phyloP scores from a whole-genome alignment of 2,113 vertebrate genomes.

The Hemicordylus capensis region DNA sequence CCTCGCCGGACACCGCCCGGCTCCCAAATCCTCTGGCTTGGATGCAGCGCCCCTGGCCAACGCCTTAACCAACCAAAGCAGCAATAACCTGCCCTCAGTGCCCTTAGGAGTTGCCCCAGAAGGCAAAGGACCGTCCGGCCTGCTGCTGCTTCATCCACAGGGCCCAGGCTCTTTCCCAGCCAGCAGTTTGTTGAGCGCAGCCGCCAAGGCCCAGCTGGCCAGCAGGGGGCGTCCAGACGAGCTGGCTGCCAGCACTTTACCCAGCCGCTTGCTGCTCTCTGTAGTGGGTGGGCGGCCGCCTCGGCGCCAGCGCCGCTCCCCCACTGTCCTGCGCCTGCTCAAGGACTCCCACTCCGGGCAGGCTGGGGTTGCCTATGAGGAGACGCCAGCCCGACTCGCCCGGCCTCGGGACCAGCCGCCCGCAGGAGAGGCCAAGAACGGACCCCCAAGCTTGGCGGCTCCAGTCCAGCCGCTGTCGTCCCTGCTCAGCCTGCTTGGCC shows the following conservation, averaged over 20 bases:
- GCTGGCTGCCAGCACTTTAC: constrained; percentile 87
- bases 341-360: constrained; percentile 65
- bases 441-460: constrained; percentile 54
- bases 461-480: constrained; percentile 33
- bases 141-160: constrained; percentile 81
- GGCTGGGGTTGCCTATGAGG: neutral
- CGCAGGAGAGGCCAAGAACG: constrained; percentile 32
- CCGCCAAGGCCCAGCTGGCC: constrained; percentile 88
- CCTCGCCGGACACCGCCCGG: constrained; percentile 47
- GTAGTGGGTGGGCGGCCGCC: constrained; percentile 43
- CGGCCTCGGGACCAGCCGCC: constrained; percentile 28
- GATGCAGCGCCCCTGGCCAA: neutral
- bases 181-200: constrained; percentile 88
- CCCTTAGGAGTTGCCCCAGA: constrained; percentile 37
- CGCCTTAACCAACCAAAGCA: constrained; percentile 72
- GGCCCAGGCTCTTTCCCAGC: constrained; percentile 84
- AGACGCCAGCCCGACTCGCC: neutral
- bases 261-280: constrained; percentile 73
- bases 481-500: constrained; percentile 27
- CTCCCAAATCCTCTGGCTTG: constrained; percentile 18
- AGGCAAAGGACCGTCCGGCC: constrained; percentile 51
- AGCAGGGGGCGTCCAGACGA: constrained; percentile 50
- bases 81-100: constrained; percentile 66
- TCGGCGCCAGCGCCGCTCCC: constrained; percentile 65
- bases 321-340: constrained; percentile 75